Conservation (phyloP, 2,113 vertebrate species). For the Callorhinus ursinus region DNA sequence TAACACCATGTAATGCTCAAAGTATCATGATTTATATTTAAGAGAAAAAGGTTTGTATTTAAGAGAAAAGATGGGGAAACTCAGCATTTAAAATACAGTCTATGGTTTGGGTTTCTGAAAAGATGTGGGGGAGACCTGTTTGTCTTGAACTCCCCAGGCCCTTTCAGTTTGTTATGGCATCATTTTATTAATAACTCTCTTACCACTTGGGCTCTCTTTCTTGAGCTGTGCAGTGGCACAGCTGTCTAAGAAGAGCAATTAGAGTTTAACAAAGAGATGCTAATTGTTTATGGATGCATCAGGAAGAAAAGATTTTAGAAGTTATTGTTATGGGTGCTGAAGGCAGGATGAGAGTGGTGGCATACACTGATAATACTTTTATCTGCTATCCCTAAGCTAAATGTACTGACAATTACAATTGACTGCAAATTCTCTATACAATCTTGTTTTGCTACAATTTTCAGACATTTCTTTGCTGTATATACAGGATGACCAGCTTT, state of each 20-base stretch:
- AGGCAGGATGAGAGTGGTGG: conserved; percentile 72
- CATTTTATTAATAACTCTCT: conserved; percentile 75
- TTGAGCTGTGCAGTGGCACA: conserved; percentile 81
- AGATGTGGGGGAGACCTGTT: neutral
- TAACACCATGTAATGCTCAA: neutral
- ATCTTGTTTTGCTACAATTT: conserved; percentile 58
- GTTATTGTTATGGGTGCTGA: conserved; percentile 80
- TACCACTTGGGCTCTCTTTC: conserved; percentile 71
- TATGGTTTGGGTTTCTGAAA: conserved; percentile 50
- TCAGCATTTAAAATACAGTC: neutral
- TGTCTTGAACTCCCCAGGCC: conserved; percentile 48
- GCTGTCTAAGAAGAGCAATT: conserved; percentile 85
- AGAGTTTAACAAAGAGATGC: conserved; percentile 84
- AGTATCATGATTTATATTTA: neutral
- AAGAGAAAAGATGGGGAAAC: conserved; percentile 23
- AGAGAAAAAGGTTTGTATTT: neutral
- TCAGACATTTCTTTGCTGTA: conserved; percentile 15
- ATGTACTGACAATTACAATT: conserved; percentile 10
- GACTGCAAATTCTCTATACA: conserved; percentile 23
- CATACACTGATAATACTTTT: conserved; percentile 62
- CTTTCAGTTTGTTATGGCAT: conserved; percentile 55
- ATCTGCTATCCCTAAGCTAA: conserved; percentile 43
- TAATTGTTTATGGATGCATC: conserved; percentile 85
- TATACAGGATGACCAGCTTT: conserved; percentile 15
- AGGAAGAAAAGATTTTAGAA: conserved; percentile 82